Conservation (phyloP, 2,888 invertebrate genomes). For the Ectemnius lituratus region DNA sequence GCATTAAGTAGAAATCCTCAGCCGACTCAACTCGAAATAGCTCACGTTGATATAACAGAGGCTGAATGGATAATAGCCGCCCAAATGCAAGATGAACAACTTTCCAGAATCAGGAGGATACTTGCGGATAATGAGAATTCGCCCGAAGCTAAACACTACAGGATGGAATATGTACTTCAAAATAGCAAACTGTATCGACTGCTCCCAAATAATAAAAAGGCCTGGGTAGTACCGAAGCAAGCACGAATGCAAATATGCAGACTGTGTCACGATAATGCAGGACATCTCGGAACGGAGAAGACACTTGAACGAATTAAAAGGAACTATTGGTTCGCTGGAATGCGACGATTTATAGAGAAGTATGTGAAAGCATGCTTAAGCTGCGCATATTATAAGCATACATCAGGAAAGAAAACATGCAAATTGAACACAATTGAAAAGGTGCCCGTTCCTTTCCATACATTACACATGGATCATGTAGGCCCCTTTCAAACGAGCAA, state of each 20-base stretch:
- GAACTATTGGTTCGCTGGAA: no score
- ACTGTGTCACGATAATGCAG: neutral
- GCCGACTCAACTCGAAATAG: no score
- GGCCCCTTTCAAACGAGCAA: slow-evolving; percentile 5
- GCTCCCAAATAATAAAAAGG: neutral
- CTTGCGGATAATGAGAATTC: no score
- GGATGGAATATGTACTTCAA: neutral
- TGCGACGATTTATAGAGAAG: no score
- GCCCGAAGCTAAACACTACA: slow-evolving; percentile 7
- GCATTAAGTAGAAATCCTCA: slow-evolving; percentile 6
- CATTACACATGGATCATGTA: slow-evolving; percentile 18
- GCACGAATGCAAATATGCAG: slow-evolving; percentile 12
- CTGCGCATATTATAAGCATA: no score
- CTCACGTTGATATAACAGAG: no score
- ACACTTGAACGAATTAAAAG: no score
- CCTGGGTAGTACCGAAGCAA: slow-evolving; percentile 1
- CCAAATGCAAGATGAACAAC: slow-evolving; percentile 1
- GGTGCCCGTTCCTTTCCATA: slow-evolving; percentile 14
- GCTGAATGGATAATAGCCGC: neutral
- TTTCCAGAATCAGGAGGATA: neutral
- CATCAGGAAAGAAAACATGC: no score
- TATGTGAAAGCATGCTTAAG: no score
- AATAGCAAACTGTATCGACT: neutral
- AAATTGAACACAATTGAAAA: neutral
- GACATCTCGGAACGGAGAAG: no score